Conservation (phyloP, 2,797 vertebrate species). For the Macropus fuliginosus region DNA sequence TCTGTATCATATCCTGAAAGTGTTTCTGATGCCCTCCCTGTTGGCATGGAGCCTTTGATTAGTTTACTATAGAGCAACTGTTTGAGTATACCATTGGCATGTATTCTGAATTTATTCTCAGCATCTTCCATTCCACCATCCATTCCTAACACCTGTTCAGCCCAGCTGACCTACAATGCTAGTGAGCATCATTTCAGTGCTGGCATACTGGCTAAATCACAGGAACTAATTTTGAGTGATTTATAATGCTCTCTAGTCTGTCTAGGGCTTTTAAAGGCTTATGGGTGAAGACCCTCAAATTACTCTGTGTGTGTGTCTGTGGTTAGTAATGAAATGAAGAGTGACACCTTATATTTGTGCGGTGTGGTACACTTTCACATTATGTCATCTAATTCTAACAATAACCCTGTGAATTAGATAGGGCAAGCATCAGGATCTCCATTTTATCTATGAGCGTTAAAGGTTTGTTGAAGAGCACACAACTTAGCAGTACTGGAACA, state of each 20-base stretch:
- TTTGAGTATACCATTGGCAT: not conserved
- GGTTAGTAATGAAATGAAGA: constrained; percentile 19
- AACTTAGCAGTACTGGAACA: not conserved
- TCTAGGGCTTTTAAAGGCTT: not conserved
- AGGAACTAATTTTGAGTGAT: not conserved
- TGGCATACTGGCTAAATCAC: not conserved
- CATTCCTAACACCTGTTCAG: not conserved
- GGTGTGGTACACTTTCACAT: not conserved
- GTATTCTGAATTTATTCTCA: not conserved
- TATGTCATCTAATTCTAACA: not conserved
- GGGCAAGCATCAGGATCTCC: not conserved
- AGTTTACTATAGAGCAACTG: not conserved
- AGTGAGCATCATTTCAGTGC: not conserved
- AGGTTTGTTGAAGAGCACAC: not conserved
- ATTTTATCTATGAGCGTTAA: not conserved
- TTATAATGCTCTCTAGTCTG: not conserved
- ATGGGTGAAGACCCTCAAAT: not conserved
- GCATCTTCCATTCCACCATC: not conserved
- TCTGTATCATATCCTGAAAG: not conserved
- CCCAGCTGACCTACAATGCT: not conserved
- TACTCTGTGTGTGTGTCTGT: constrained; percentile 21
- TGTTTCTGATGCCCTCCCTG: not conserved
- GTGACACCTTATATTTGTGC: not conserved
- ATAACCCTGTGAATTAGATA: not conserved
- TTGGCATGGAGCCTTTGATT: not conserved